Conservation (phyloP, 2,113 vertebrate genomes). For the Pachyramphus minor region DNA sequence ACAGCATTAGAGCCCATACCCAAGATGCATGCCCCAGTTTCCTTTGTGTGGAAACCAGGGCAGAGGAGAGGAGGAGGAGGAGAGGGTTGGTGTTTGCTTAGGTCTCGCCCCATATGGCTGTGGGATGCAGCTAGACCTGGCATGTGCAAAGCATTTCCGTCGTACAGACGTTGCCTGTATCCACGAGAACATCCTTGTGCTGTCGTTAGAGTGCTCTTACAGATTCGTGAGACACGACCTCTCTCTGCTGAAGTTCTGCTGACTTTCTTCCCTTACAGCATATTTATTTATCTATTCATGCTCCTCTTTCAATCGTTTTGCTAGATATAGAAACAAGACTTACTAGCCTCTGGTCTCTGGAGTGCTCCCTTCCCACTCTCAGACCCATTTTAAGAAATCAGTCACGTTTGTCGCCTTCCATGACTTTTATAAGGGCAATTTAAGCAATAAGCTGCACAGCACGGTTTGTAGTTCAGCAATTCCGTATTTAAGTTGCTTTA, state of each 20-base stretch:
- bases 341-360: neutral
- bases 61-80: constrained; percentile 12
- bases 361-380: neutral
- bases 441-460: constrained; percentile 31
- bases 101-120: constrained; percentile 30
- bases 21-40: constrained; percentile 21
- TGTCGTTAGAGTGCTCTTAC: neutral
- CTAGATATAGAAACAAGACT: neutral
- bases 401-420: constrained; percentile 17
- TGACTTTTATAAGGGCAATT: constrained; percentile 36
- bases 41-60: constrained; percentile 46
- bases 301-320: neutral
- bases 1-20: neutral
- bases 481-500: constrained; percentile 27
- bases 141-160: neutral
- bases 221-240: neutral
- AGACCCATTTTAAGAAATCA: constrained; percentile 6
- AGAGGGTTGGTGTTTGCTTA: neutral
- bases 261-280: neutral
- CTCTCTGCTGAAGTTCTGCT: neutral
- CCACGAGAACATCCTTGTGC: neutral
- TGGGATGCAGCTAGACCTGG: constrained; percentile 57
- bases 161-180: neutral
- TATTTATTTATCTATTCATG: constrained; percentile 1
- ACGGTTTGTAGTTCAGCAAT: constrained; percentile 26